These are phyloP conservation scores for Sylvilagus floridanus DNA, from an alignment of 2,797 vertebrate species.

Conservation along the genomic window DNA sequence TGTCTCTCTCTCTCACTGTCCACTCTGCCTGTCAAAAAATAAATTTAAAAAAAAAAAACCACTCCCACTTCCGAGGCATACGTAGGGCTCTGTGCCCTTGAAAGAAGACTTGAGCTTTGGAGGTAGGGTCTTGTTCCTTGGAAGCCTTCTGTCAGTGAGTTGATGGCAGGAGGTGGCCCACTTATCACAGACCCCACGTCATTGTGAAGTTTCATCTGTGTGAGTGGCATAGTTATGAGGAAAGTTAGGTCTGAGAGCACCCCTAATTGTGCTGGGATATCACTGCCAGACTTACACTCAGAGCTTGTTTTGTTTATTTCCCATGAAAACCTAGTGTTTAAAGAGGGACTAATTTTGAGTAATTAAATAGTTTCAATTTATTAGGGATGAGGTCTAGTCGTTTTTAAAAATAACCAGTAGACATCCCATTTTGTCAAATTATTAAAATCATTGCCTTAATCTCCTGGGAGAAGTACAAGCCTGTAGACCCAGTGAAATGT, in stretches of 20 bases:
- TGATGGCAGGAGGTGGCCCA: not conserved
- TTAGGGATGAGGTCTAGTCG: not conserved
- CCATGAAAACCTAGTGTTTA: not conserved
- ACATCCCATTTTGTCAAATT: not conserved
- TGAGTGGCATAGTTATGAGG: not conserved
- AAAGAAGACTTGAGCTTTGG: not conserved
- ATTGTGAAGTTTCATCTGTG: not conserved
- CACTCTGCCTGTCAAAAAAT: too few species aligned
- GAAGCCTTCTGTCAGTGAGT: not conserved
- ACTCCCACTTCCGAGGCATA: not conserved
- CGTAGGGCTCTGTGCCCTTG: not conserved
- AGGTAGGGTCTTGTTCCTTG: not conserved
- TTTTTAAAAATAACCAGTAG: constrained; percentile 19
- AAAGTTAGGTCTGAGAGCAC: not conserved
- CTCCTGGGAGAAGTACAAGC: constrained; percentile 17
- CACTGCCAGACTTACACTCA: not conserved
- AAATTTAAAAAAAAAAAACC: too few species aligned
- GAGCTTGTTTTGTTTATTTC: constrained; percentile 15
- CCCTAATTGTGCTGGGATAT: not conserved
- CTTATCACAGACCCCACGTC: not conserved
- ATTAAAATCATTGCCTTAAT: not conserved
- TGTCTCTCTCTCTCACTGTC: too few species aligned
- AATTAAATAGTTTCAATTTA: not conserved
- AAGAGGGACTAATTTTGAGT: constrained; percentile 12
- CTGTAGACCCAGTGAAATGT: not conserved